Base-by-base conservation (phyloP, 2,113 vertebrate genomes). In the Columba janthina region DNA sequence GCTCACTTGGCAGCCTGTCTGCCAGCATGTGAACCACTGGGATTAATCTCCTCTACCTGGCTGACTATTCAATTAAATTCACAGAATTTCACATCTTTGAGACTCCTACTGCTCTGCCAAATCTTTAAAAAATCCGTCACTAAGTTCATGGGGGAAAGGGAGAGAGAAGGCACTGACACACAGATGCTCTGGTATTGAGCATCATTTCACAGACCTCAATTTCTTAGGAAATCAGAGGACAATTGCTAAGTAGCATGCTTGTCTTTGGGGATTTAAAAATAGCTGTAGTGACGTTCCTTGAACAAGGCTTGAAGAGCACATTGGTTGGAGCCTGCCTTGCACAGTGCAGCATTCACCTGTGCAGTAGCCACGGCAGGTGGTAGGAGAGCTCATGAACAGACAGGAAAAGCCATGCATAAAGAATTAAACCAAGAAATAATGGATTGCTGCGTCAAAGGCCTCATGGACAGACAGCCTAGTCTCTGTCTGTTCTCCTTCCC, bases 331-430 rank as follows among this genome's bases (percentile, higher is more conserved):
- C 5, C 46, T 71, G 54, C 40, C 71, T 54, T 38, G 8, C 17
- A 32, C 53, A 83, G 34, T 22, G 14, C 2, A 18, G 7, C 3
- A 13, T 82, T 94, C 79, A 48, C 28, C n/a, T 56, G 36, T 0
- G 0, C 21, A 56, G n/a, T 24, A 80, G 53, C 46, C 25, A 60
- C 62, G 71, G 4, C 18, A n/a, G 53, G 44, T 0, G 0, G 48
- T 32, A 24, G 42, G 20, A 80, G 20, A 93, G 25, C 12, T 86
- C 38, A 46, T 4, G 19, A 48, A 48, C 31, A 65, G 51, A 20
- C 32, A 71, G 14, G 40, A 40, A 40, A 40, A 40, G 40, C 40
- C 40, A 11, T 40, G 40, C 40, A 40, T 40, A 40, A 40, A 40
- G 40, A 40, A 40, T 40, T 40, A 40, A 40, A 40, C 40, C 40